Conservation (phyloP, 2,888 invertebrate species). For the Galerucella nymphaeae region DNA sequence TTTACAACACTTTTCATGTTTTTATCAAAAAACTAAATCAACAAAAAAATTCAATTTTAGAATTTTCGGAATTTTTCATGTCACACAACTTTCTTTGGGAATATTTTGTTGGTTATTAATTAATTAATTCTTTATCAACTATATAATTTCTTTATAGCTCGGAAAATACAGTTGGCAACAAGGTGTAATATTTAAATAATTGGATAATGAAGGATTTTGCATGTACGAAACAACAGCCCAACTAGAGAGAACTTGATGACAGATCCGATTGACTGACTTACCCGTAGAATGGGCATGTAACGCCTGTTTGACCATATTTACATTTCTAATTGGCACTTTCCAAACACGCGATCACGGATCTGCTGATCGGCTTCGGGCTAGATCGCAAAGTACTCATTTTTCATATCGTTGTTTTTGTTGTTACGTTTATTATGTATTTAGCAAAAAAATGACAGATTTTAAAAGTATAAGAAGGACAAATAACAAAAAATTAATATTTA, state of each 20-base stretch:
- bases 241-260: conserved; percentile 45
- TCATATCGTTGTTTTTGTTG: not conserved
- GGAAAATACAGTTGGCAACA: conserved; percentile 11
- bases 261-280: conserved; percentile 40
- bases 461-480: no score
- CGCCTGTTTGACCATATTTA: conserved; percentile 40
- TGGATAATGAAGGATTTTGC: conserved; percentile 30
- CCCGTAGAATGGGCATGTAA: conserved; percentile 23
- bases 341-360: conserved; percentile 33
- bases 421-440: not conserved
- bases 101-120: no score
- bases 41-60: no score
- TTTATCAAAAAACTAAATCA: no score
- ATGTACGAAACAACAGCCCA: conserved; percentile 44
- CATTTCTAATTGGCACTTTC: conserved; percentile 43
- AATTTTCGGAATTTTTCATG: no score
- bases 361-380: not conserved
- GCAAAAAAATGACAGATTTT: no score
- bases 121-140: no score
- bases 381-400: conserved; percentile 19
- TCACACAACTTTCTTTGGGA: no score
- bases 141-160: not conserved
- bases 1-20: no score
- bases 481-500: no score
- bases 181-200: conserved; percentile 13